phyloP scores from a whole-genome alignment of 1,140 invertebrate genomes.

The Bombus sylvicola region DNA sequence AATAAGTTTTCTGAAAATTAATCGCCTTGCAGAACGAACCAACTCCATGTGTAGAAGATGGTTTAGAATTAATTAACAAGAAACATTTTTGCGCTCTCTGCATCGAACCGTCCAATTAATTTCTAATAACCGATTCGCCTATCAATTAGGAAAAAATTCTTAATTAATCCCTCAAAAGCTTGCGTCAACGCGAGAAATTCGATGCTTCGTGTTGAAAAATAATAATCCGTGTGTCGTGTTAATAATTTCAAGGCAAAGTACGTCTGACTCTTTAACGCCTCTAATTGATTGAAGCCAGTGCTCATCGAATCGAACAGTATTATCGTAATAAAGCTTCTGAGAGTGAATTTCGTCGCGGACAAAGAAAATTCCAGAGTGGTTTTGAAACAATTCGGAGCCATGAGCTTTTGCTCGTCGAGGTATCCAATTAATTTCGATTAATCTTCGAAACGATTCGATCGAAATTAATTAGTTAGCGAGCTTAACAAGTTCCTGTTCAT shows the following conservation, averaged over 20 bases:
- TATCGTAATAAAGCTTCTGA: neutral
- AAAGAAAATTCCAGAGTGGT: slow-evolving; percentile 9
- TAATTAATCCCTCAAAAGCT: neutral
- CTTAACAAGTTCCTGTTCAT: neutral
- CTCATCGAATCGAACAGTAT: neutral
- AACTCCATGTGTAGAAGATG: neutral
- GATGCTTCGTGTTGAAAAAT: neutral
- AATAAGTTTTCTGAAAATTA: neutral
- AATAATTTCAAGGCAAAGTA: neutral
- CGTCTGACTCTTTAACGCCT: neutral
- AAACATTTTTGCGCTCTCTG: neutral
- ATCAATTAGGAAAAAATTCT: neutral
- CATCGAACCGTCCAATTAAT: neutral
- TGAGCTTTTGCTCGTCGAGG: neutral
- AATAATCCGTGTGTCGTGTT: neutral
- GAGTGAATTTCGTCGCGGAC: neutral
- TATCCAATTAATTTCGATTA: slow-evolving; percentile 22
- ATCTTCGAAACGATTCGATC: neutral
- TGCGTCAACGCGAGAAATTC: neutral
- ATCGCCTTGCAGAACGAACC: neutral
- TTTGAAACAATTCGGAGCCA: neutral
- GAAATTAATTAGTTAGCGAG: slow-evolving; percentile 3
- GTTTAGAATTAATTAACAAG: slow-evolving; percentile 5
- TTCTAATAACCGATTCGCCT: neutral
- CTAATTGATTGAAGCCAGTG: neutral